Percentiles rank a stretch among this genome's conserved stretches.
phyloP scores from a whole-genome alignment of 2,113 vertebrate species.

The Cephalopterus ornatus region DNA sequence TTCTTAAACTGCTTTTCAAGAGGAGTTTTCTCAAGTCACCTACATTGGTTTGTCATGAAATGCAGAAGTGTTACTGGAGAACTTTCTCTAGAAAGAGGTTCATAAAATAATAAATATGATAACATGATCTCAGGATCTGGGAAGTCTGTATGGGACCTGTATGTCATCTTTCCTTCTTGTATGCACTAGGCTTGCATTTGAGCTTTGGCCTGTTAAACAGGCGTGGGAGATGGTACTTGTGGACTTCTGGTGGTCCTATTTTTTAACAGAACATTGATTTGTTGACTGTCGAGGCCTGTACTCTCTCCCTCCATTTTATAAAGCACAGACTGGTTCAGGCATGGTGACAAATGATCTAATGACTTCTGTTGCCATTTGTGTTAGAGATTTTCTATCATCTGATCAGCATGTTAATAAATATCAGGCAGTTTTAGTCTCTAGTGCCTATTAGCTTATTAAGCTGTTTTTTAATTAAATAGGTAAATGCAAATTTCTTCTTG shows the following conservation, averaged over 20 bases:
- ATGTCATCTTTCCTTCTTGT: not conserved
- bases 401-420: not conserved
- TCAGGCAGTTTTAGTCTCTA: not conserved
- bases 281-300: not conserved
- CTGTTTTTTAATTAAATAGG: not conserved
- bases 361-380: not conserved
- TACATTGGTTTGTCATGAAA: not conserved
- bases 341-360: not conserved
- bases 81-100: not conserved
- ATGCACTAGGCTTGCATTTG: not conserved
- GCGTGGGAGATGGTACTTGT: not conserved
- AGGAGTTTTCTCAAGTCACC: not conserved
- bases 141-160: not conserved
- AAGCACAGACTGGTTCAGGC: not conserved
- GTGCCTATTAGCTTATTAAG: not conserved
- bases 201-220: not conserved
- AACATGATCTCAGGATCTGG: not conserved
- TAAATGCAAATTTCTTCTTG: not conserved
- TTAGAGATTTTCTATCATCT: not conserved
- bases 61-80: not conserved
- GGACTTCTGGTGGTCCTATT: not conserved
- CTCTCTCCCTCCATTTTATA: not conserved
- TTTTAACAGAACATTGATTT: not conserved
- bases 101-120: not conserved
- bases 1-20: not conserved